Evolutionary conservation across 2,113 vertebrate species (phyloP), one percentile per base, ranked within the genome.

Genomic region (Willisornis vidua): DNA sequence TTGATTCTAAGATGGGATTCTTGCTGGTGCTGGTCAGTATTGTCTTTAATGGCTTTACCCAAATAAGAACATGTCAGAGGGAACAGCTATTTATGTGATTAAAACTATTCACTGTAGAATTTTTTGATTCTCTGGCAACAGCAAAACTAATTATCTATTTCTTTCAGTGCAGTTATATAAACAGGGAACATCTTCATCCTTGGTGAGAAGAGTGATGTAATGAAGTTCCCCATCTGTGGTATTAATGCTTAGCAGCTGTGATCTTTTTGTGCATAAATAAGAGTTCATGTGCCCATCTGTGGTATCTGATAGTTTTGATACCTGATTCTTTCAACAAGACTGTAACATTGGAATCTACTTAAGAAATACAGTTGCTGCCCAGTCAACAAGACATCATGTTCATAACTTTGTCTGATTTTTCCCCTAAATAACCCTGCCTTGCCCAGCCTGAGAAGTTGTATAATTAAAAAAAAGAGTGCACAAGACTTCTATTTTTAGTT

Each of bases 381-480:
- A 73, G 14, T 79, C 5, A 39, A 39, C 39, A 39, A 39, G 39
- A 39, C 4, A 11, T 49, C 65, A 17, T 29, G 14, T 70, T 78
- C 41, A 13, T 46, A 65, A 59, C 23, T 51, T 84, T 46, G 45
- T 12, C 23, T 68, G 14, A 26, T 79, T 41, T 71, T 3, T 6
- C 48, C 26, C 8, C 20, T 19, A 28, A 37, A 57, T 19, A 54
- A 4, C 1, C 2, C 8, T 0, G 0, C 15, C 16, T 49, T 29
- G 22, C 4, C 17, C 31, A 3, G 0, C 13, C 16, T 45, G 13
- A 17, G 28, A 8, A 89, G n/a, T 45, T 68, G 46, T 14, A 43
- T 76, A 58, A 41, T 65, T 62, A 19, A 58, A 82, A 43, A 41
- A 49, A 43, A 48, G 12, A 66, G 20, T 24, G 20, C 46, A 72